Percentiles rank a stretch among this genome's conserved stretches.
phyloP scores from a whole-genome alignment of 2,888 invertebrate species.

The Xestia ashworthii region DNA sequence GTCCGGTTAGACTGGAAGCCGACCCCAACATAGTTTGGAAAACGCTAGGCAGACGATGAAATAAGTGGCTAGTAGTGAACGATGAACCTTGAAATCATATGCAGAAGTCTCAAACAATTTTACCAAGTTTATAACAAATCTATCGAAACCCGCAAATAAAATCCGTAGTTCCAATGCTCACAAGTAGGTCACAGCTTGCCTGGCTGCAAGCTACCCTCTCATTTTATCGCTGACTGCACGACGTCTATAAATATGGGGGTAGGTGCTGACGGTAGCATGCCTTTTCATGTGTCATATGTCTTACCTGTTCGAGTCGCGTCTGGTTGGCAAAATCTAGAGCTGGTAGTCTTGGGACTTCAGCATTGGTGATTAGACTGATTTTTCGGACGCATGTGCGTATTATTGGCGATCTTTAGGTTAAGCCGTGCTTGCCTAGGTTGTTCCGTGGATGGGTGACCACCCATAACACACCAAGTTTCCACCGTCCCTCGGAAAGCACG shows the following conservation, averaged over 20 bases:
- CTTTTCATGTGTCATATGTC: conserved; percentile 16
- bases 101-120: neutral
- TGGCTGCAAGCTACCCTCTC: conserved; percentile 27
- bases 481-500: too few species aligned
- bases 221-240: conserved; percentile 36
- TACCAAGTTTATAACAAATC: neutral
- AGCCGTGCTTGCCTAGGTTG: too few species aligned
- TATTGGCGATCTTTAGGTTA: too few species aligned
- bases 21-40: too few species aligned
- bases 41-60: too few species aligned
- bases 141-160: neutral
- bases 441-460: too few species aligned
- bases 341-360: neutral
- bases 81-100: too few species aligned
- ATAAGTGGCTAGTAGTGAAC: neutral
- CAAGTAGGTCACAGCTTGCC: conserved; percentile 38
- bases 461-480: too few species aligned
- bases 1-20: too few species aligned
- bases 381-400: too few species aligned
- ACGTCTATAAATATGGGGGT: conserved; percentile 34
- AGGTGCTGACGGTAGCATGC: conserved; percentile 33
- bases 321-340: conserved; percentile 23
- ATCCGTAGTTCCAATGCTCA: conserved; percentile 14
- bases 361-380: neutral
- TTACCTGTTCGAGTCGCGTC: conserved; percentile 32